Base-by-base conservation (phyloP, 2,888 invertebrate genomes). In the Rhorus exstirpatorius region DNA sequence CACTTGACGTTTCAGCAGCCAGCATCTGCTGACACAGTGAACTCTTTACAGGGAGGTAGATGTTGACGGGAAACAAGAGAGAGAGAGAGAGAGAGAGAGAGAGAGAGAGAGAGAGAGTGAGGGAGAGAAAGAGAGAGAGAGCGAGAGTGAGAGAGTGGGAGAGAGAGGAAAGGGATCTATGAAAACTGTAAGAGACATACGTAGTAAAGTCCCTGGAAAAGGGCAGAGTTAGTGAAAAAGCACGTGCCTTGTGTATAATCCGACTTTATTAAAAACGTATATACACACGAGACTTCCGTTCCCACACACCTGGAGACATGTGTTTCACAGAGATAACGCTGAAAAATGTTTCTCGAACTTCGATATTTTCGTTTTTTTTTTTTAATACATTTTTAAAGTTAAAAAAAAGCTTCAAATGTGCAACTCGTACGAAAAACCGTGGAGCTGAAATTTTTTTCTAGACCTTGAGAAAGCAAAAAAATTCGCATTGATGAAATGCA, bases 1-100 rank as follows among this genome's bases (percentile, higher is more conserved):
- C 68, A 81, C 85, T 86, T 84, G 89, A 88, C 89, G 87, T 88
- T 91, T 90, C 88, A 91, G 86, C 90, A 90, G 88, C 89, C 90
- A 90, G 89, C 90, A 91, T 90, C 89, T 88, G 89, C 90, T 90
- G 90, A 90, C 90, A 89, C 88, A 88, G 86, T 90, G 88, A 90
- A 91, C 90, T 91, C 90, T 88, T 71, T 88, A 84, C 83, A 86
- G 26, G 41, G 76, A 60, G 53, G 19, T 46, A 63, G 75, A 78
- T 60, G 31, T 68, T 70, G 76, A 70, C 55, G 51, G 78, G 26
- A n/a, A 74, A 63, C 2, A 55, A 31, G n/a, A 61, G 63, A 58
- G 17, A 60, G 74, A 72, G 70, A 71, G 68, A 70, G 70, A 76
- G 74, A 35, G 17, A 49, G 55, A 49, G 68, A 68, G 58, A 71